These are phyloP conservation scores for Amaurobius ferox DNA, from an alignment of 2,888 invertebrate genomes.

Conservation along the genomic window DNA sequence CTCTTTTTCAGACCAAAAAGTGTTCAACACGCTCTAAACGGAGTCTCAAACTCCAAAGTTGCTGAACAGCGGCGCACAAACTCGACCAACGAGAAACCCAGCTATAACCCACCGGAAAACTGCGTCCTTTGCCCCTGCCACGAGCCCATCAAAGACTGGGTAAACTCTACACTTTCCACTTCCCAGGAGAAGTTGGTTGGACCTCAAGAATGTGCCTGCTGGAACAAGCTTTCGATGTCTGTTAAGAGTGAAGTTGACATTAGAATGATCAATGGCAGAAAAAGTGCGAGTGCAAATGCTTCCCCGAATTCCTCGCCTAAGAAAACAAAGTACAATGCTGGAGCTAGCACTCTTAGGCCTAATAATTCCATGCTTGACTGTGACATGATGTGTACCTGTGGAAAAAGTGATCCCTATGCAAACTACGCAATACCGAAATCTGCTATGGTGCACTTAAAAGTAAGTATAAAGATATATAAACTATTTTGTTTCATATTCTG, in stretches of 20 bases:
- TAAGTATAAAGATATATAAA: no score
- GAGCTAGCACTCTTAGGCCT: constrained; percentile 25
- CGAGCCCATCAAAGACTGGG: constrained; percentile 58
- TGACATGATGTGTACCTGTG: constrained; percentile 57
- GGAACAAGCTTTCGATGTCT: constrained; percentile 60
- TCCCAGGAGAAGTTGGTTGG: constrained; percentile 40
- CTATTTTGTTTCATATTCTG: no score
- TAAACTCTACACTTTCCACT: constrained; percentile 8
- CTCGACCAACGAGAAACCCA: background rate
- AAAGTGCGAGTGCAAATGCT: constrained; percentile 58
- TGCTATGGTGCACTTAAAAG: constrained; percentile 73
- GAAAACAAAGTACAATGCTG: constrained; percentile 39
- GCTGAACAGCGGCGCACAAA: constrained; percentile 28
- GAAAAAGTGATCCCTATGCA: constrained; percentile 35
- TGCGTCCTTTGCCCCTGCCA: constrained; percentile 61
- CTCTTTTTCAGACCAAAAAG: constrained; percentile 45
- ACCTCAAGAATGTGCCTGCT: constrained; percentile 55
- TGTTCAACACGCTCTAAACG: constrained; percentile 47
- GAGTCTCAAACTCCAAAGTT: constrained; percentile 21
- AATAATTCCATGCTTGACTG: constrained; percentile 23
- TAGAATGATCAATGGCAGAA: constrained; percentile 25
- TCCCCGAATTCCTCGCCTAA: constrained; percentile 67
- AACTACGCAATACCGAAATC: constrained; percentile 86
- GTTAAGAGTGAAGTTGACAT: constrained; percentile 38
- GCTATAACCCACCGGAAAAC: constrained; percentile 11